These are phyloP conservation scores for Ornithoptera alexandrae DNA, from an alignment of 2,888 invertebrate species.

Conservation along the genomic window DNA sequence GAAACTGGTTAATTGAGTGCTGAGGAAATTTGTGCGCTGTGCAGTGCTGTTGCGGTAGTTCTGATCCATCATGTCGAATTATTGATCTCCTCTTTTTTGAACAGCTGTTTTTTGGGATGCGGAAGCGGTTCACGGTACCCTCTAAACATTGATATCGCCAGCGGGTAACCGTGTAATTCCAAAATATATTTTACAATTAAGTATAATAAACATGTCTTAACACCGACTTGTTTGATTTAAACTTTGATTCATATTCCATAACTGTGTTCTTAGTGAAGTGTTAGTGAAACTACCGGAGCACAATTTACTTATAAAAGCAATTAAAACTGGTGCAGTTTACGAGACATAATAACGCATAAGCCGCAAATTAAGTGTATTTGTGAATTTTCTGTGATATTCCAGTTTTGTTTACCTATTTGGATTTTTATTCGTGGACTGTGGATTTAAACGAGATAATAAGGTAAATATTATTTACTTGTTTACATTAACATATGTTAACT, in stretches of 20 bases:
- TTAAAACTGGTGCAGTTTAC: constrained; percentile 32
- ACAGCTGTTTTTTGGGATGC: constrained; percentile 71
- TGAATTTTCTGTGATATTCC: constrained; percentile 27
- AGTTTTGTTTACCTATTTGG: constrained; percentile 47
- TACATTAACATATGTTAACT: background rate
- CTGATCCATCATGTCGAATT: constrained; percentile 47
- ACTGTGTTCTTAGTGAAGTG: constrained; percentile 18
- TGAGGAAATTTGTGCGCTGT: constrained; percentile 59
- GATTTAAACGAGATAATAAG: constrained; percentile 59
- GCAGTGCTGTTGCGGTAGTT: constrained; percentile 52
- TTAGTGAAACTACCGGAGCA: constrained; percentile 4
- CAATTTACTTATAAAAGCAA: constrained; percentile 7
- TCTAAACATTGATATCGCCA: constrained; percentile 16
- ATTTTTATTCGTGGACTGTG: constrained; percentile 57
- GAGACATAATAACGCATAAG: constrained; percentile 33
- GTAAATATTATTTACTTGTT: constrained; percentile 44
- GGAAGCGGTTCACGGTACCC: constrained; percentile 42
- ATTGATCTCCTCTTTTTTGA: constrained; percentile 68
- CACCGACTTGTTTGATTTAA: constrained; percentile 29
- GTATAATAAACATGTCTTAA: constrained; percentile 23
- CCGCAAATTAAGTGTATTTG: constrained; percentile 41
- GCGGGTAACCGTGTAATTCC: constrained; percentile 1
- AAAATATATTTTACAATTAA: constrained; percentile 7
- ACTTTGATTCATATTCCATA: background rate
- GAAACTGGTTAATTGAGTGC: constrained; percentile 55